phyloP scores from a whole-genome alignment of 2,113 vertebrate genomes.

The Pogonocichla stellata region DNA sequence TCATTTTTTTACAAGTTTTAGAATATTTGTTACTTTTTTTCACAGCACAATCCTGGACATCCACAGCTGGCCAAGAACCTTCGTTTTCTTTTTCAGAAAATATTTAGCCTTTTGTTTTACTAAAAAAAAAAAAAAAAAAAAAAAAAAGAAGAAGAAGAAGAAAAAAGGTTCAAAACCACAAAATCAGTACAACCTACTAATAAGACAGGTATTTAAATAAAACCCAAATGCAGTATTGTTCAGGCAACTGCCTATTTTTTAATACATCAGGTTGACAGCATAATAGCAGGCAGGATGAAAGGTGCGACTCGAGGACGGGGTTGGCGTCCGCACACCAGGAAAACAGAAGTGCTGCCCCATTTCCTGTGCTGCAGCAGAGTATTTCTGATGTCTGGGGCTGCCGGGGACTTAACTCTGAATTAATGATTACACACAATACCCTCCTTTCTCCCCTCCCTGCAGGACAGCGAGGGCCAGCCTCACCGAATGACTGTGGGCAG shows the following conservation, averaged over 20 bases:
- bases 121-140: too few relatives aligned
- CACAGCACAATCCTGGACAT: conserved; percentile 3
- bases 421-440: conserved; percentile 65
- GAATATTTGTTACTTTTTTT: conserved; percentile 14
- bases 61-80: not conserved
- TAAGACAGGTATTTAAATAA: conserved; percentile 62
- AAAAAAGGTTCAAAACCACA: not conserved
- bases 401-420: conserved; percentile 56
- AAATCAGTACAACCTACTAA: conserved; percentile 36
- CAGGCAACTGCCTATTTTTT: conserved; percentile 39
- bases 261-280: conserved; percentile 37
- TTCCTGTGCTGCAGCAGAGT: conserved; percentile 49
- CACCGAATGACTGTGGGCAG: conserved; percentile 7
- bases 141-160: not conserved
- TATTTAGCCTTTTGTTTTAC: conserved; percentile 35
- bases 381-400: conserved; percentile 62
- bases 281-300: conserved; percentile 55
- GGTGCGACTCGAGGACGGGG: conserved; percentile 36
- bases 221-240: conserved; percentile 54
- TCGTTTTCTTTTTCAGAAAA: not conserved
- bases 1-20: conserved; percentile 32
- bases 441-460: conserved; percentile 59
- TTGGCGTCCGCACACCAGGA: conserved; percentile 43
- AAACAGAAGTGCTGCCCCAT: conserved; percentile 64
- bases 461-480: conserved; percentile 56